phyloP scores from a whole-genome alignment of 1,140 invertebrate genomes.

The Eueides isabella region DNA sequence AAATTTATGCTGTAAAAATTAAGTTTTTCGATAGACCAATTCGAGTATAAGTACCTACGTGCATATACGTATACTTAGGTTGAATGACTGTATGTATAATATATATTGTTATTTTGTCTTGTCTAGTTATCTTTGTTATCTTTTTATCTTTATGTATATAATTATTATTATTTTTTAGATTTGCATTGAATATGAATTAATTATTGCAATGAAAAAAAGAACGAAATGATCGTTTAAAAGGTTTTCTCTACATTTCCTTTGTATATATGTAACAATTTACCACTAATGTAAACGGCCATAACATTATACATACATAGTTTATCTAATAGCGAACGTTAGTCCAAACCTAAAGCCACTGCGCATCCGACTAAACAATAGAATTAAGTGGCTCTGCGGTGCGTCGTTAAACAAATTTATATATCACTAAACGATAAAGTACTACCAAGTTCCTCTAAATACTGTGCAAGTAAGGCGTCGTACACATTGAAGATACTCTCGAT shows the following conservation, averaged over 20 bases:
- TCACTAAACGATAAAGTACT: slow-evolving; percentile 53
- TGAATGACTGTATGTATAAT: too few relatives aligned
- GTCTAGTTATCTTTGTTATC: too few relatives aligned
- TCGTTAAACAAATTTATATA: slow-evolving; percentile 49
- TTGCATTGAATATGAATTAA: too few relatives aligned
- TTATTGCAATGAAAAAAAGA: too few relatives aligned
- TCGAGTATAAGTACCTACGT: too few relatives aligned
- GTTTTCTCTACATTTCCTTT: not conserved
- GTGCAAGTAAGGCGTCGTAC: not conserved
- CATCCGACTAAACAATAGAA: slow-evolving; percentile 26
- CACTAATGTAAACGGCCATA: not conserved
- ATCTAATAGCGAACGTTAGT: slow-evolving; percentile 18
- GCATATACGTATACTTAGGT: too few relatives aligned
- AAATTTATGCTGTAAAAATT: too few relatives aligned
- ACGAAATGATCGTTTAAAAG: too few relatives aligned
- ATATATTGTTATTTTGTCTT: too few relatives aligned
- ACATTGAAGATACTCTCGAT: not conserved
- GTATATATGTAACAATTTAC: not conserved
- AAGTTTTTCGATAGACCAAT: too few relatives aligned
- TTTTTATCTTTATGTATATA: too few relatives aligned
- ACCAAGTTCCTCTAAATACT: slow-evolving; percentile 46
- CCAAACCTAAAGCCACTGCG: slow-evolving; percentile 14
- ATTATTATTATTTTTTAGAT: too few relatives aligned
- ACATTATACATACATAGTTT: slow-evolving; percentile 6
- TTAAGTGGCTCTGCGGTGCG: slow-evolving; percentile 34